phyloP scores from a whole-genome alignment of 1,140 invertebrate genomes.

The Drosophila ercepeae region DNA sequence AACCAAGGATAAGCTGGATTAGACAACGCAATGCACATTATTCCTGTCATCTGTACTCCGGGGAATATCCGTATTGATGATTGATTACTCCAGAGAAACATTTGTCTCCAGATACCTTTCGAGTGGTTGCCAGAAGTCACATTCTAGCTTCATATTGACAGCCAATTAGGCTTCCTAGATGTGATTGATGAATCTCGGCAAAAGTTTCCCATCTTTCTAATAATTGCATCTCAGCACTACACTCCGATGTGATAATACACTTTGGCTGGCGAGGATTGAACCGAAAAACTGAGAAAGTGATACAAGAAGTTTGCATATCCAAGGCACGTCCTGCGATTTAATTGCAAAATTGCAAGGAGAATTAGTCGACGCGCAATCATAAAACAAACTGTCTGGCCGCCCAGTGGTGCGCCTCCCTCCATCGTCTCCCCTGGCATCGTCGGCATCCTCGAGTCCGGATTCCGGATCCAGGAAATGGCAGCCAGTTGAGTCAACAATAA shows the following conservation, averaged over 20 bases:
- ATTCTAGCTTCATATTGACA: conserved; percentile 24
- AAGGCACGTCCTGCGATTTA: conserved; percentile 50
- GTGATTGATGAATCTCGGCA: conserved; percentile 37
- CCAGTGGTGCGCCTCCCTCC: conserved; percentile 8
- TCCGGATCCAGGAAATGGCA: conserved; percentile 59
- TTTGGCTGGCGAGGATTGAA: neutral
- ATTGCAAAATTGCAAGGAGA: conserved; percentile 53
- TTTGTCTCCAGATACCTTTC: conserved; percentile 8
- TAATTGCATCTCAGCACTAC: conserved; percentile 30
- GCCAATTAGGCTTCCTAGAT: conserved; percentile 11
- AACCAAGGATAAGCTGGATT: conserved; percentile 2
- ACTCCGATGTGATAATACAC: conserved; percentile 17
- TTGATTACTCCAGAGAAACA: conserved; percentile 29
- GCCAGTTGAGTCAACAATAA: conserved; percentile 75
- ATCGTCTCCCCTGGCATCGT: too few species aligned
- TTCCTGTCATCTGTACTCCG: neutral
- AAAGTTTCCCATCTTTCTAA: neutral
- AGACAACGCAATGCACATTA: conserved; percentile 6
- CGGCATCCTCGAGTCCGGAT: conserved; percentile 12
- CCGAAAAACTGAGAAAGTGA: neutral
- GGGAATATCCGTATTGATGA: conserved; percentile 8
- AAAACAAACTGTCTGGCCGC: conserved; percentile 68
- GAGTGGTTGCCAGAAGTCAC: conserved; percentile 4
- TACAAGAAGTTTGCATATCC: conserved; percentile 38
- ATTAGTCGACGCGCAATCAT: conserved; percentile 54